Base-by-base conservation (phyloP, 2,113 vertebrate genomes). In the Shinisaurus crocodilurus region DNA sequence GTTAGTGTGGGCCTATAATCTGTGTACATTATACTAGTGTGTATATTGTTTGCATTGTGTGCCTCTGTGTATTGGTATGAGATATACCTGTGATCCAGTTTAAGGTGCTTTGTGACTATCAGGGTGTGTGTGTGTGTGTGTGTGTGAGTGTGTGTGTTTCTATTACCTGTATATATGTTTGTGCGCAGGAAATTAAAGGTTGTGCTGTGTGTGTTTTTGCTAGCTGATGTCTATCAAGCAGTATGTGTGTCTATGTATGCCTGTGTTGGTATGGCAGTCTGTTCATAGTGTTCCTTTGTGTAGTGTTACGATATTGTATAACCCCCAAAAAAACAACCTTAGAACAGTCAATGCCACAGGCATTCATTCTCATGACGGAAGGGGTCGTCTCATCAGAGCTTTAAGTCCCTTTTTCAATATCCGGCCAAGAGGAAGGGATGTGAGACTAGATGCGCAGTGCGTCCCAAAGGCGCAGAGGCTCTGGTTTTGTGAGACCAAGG, bases 191-290 rank as follows among this genome's bases (percentile, higher is more conserved):
- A 85, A 90, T 48, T 85, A 80, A 25, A 77, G 81, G 89, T 88
- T 88, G 85, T 80, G 20, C 16, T 37, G 54, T 6, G 27, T 16
- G 8, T 72, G 67, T 74, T 89, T 1, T 15, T n/a, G n/a, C 82
- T 60, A 87, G 48, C 29, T 54, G 2, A 1, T 15, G 69, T 82
- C 82, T 69, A 90, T 75, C 91, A 50, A 23, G 72, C 67, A 40
- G 72, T 18, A 40, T 69, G 87, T 92, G 91, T 82, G 75, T 90
- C 10, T 9, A 37, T 3, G 92, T 81, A 88, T 92, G 91, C 90
- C 9, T 92, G 89, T 82, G 88, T 90, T 92, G 87, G 92, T 70
- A 18, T 0, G 50, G 92, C 90, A 90, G 90, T 94, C 91, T 91
- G 85, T 91, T 60, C 43, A 29, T 27, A 23, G 18, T 23, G 25